These are phyloP conservation scores for Lasioglossum calceatum DNA, from an alignment of 2,888 invertebrate genomes.

Conservation along the genomic window DNA sequence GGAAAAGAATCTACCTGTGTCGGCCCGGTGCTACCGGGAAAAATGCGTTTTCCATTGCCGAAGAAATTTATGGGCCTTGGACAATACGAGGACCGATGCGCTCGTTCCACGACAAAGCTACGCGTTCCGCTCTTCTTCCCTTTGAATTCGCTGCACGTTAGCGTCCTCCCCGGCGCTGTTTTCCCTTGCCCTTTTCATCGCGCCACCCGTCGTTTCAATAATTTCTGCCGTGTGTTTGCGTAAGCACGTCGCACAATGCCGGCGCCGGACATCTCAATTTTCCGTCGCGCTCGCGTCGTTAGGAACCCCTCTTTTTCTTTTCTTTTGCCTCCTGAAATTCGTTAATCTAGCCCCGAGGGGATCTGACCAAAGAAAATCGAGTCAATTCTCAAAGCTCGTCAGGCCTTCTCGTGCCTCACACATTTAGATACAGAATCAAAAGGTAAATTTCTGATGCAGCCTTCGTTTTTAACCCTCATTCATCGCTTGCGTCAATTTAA, in stretches of 20 bases:
- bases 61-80: conserved; percentile 79
- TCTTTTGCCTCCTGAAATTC: neutral
- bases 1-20: conserved; percentile 63
- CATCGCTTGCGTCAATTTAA: neutral
- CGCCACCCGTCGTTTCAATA: conserved; percentile 61
- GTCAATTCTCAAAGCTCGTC: neutral
- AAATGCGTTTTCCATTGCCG: conserved; percentile 81
- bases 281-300: conserved; percentile 35
- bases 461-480: neutral
- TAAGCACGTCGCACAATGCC: conserved; percentile 62
- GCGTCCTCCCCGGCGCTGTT: conserved; percentile 9
- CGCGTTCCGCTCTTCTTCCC: conserved; percentile 38
- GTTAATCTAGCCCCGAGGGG: neutral
- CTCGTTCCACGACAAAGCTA: conserved; percentile 65
- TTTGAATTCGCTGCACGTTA: conserved; percentile 30
- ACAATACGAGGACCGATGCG: conserved; percentile 76
- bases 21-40: conserved; percentile 74
- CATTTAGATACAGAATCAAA: neutral
- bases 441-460: neutral
- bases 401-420: neutral
- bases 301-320: neutral
- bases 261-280: conserved; percentile 64
- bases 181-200: conserved; percentile 33
- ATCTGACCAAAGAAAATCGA: neutral
- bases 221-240: conserved; percentile 68